These are phyloP conservation scores for Bombyx huttoni DNA, from an alignment of 2,888 invertebrate species.

Conservation along the genomic window DNA sequence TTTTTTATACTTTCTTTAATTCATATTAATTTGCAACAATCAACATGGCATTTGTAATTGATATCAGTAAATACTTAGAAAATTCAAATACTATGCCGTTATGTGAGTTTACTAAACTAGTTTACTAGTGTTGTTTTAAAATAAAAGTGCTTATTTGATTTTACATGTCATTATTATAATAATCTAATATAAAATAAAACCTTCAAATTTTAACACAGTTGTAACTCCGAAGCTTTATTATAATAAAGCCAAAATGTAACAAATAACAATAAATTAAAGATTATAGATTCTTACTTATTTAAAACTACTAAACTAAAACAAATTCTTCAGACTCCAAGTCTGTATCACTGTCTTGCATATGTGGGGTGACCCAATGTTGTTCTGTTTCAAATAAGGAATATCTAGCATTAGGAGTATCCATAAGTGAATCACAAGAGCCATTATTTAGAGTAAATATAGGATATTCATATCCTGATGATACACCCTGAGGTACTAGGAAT, in stretches of 20 bases:
- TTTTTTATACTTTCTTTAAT: no score
- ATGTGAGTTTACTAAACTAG: no score
- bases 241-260: neutral
- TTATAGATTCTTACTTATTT: neutral
- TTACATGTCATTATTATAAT: no score
- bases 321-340: constrained; percentile 82
- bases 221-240: neutral
- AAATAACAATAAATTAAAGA: neutral
- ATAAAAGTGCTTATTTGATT: no score
- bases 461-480: constrained; percentile 75
- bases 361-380: constrained; percentile 61
- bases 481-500: constrained; percentile 58
- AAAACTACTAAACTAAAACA: constrained; percentile 72
- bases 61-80: no score
- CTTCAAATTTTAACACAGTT: no score
- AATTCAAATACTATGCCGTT: no score
- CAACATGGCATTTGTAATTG: no score
- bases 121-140: no score
- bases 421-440: constrained; percentile 76
- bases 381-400: constrained; percentile 68
- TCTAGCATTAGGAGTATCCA: constrained; percentile 69
- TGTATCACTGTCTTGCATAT: constrained; percentile 72
- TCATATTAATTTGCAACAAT: no score
- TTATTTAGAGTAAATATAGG: constrained; percentile 88
- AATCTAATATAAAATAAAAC: no score